Percentiles rank a stretch among this genome's conserved stretches.
These are phyloP conservation scores for Chromoteleia sp. DNA, from an alignment of 2,888 invertebrate species.

Conservation along the genomic window DNA sequence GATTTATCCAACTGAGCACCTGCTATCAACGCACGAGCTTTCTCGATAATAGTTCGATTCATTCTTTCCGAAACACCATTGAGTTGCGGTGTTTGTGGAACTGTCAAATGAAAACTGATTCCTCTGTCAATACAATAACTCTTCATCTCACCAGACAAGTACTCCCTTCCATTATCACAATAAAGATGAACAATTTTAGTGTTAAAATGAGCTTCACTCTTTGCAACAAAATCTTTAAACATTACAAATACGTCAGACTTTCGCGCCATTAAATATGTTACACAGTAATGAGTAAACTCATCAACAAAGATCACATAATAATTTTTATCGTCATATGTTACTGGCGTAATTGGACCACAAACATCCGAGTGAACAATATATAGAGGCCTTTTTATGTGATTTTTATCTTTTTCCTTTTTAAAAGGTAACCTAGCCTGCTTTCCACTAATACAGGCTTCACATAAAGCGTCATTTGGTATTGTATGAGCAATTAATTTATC, in stretches of 20 bases:
- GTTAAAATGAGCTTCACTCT: not conserved
- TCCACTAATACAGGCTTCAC: not conserved
- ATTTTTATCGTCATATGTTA: not conserved
- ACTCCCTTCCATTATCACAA: not conserved
- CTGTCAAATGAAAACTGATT: not conserved
- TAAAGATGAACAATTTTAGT: not conserved
- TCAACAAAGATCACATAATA: not conserved
- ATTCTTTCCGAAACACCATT: not conserved
- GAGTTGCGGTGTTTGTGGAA: not conserved
- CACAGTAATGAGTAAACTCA: constrained; percentile 5
- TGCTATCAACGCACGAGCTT: not conserved
- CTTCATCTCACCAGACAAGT: not conserved
- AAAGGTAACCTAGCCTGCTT: not conserved
- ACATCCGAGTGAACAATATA: not conserved
- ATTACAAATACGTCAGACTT: not conserved
- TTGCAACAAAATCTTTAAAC: not conserved
- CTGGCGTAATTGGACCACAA: not conserved
- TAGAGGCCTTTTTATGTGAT: not conserved
- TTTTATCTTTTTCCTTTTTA: not conserved
- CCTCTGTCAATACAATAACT: not conserved
- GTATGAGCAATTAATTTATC: constrained; percentile 3
- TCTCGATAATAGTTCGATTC: not conserved
- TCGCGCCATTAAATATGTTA: not conserved
- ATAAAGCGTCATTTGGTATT: constrained; percentile 1
- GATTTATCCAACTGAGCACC: not conserved